phyloP scores from a whole-genome alignment of 2,888 invertebrate genomes.

The Tetrapedia diversipes region DNA sequence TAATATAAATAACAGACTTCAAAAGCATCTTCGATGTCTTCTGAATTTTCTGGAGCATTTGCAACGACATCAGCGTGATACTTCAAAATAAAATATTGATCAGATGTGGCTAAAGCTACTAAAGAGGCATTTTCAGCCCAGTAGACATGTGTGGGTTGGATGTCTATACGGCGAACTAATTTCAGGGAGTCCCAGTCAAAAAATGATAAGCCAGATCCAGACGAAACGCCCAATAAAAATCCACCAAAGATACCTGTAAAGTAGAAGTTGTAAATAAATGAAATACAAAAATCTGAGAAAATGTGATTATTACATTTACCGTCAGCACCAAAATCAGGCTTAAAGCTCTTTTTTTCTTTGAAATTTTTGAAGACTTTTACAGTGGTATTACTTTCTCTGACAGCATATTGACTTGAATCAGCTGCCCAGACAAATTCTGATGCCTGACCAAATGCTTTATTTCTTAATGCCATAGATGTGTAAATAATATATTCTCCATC shows the following conservation, averaged over 20 bases:
- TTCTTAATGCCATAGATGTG: conserved; percentile 99
- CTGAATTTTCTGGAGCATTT: conserved; percentile 89
- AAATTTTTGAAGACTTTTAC: conserved; percentile 99
- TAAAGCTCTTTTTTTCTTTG: conserved; percentile 97
- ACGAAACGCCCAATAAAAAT: conserved; percentile 94
- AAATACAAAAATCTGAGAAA: background rate
- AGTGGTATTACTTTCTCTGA: conserved; percentile 93
- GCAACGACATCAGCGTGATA: conserved; percentile 94
- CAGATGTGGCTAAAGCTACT: conserved; percentile 97
- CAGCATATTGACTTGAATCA: conserved; percentile 96
- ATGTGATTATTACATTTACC: conserved; percentile 83
- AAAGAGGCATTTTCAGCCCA: conserved; percentile 98
- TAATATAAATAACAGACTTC: conserved; percentile 86
- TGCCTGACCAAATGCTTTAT: conserved; percentile 99
- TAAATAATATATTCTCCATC: conserved; percentile 99
- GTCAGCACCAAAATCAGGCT: conserved; percentile 98
- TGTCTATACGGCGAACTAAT: conserved; percentile 97
- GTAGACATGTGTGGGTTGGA: conserved; percentile 95
- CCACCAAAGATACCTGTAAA: conserved; percentile 93
- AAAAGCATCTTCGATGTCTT: conserved; percentile 96
- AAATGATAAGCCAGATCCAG: conserved; percentile 94
- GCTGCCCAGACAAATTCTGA: conserved; percentile 99
- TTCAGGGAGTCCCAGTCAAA: conserved; percentile 99
- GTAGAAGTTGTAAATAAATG: background rate
- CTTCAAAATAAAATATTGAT: conserved; percentile 96